phyloP scores from a whole-genome alignment of 2,888 invertebrate species.

The Emmelina monodactyla region DNA sequence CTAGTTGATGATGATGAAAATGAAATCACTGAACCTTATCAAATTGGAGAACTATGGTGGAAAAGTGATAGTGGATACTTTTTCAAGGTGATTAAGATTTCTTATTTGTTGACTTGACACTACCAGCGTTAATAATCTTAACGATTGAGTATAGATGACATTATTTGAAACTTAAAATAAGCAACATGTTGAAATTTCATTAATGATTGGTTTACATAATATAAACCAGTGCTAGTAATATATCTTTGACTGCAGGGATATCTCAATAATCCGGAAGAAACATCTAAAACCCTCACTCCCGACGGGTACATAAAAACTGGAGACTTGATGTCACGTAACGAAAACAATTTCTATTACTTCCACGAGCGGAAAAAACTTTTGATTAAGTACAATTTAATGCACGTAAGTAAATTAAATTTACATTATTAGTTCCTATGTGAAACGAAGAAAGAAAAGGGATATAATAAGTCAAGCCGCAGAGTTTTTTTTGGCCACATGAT shows the following conservation, averaged over 20 bases:
- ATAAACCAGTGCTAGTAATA: no score
- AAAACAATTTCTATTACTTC: conserved; percentile 26
- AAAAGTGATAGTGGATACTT: neutral
- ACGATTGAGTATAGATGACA: no score
- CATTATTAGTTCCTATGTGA: no score
- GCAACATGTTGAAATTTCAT: no score
- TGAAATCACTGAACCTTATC: neutral
- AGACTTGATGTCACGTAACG: conserved; percentile 29
- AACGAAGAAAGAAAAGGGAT: no score
- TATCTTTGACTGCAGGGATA: conserved; percentile 24
- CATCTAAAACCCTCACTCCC: conserved; percentile 23
- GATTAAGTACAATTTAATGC: neutral
- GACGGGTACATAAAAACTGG: conserved; percentile 35
- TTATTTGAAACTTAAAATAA: no score
- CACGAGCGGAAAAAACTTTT: conserved; percentile 32
- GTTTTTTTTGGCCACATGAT: no score
- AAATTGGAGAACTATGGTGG: neutral
- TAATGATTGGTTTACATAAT: no score
- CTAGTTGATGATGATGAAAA: neutral
- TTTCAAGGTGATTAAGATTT: neutral
- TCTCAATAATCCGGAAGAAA: conserved; percentile 28
- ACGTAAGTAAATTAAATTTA: no score
- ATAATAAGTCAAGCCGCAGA: no score
- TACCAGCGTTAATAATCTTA: no score
- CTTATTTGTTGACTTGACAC: no score